Evolutionary conservation across 1,140 invertebrate genomes (phyloP).

Genomic region (Antheraea mylitta): DNA sequence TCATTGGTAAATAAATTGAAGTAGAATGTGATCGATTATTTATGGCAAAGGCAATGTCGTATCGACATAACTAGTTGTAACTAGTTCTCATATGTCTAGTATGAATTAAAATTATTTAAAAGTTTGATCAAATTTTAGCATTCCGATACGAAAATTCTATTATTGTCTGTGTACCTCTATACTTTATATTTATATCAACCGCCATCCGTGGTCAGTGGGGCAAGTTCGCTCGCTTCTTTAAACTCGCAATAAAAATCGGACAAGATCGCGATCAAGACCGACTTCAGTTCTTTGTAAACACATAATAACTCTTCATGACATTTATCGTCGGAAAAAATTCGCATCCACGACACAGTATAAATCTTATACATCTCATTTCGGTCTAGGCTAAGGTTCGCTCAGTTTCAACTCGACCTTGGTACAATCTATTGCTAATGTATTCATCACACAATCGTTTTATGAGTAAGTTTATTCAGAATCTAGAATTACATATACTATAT

Average conservation of each 20-base stretch:
- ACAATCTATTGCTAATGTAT: constrained; percentile 11
- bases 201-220: constrained; percentile 63
- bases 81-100: no score
- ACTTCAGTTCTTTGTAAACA: constrained; percentile 46
- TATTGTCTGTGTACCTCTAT: constrained; percentile 50
- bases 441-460: constrained; percentile 10
- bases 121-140: background rate
- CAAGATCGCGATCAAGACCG: constrained; percentile 69
- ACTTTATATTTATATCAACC: constrained; percentile 68
- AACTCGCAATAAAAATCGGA: constrained; percentile 71
- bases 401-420: constrained; percentile 10
- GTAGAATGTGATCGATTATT: background rate
- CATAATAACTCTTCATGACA: constrained; percentile 16
- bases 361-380: constrained; percentile 7
- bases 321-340: background rate
- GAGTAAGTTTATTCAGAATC: constrained; percentile 7
- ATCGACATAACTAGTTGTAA: no score
- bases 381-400: constrained; percentile 14
- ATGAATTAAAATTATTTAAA: no score
- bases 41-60: no score
- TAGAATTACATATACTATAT: background rate
- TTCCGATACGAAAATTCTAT: constrained; percentile 34
- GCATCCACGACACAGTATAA: background rate
- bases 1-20: background rate
- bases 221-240: constrained; percentile 73